Conservation (phyloP, 2,888 invertebrate species). For the Elmis aenea region DNA sequence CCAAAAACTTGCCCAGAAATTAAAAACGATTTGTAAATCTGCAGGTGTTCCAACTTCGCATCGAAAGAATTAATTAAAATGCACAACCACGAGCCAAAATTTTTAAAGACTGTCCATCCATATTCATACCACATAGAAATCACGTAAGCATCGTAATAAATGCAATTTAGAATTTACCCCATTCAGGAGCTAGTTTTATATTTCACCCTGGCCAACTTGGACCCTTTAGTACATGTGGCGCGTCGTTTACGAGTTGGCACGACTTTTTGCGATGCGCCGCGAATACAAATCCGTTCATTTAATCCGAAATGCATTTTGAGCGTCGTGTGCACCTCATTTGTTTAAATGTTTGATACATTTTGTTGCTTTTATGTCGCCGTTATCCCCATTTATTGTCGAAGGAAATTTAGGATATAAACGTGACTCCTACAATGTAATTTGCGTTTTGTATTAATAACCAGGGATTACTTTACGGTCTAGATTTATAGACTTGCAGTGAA, state of each 20-base stretch:
- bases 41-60: no score
- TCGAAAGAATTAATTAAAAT: no score
- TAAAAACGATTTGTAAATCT: no score
- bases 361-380: constrained; percentile 18
- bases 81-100: constrained; percentile 28
- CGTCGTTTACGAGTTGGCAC: constrained; percentile 25
- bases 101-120: constrained; percentile 32
- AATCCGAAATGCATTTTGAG: constrained; percentile 27
- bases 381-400: constrained; percentile 10
- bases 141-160: constrained; percentile 36
- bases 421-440: no score
- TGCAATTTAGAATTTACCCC: constrained; percentile 33
- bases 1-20: no score
- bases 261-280: constrained; percentile 24
- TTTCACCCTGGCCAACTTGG: constrained; percentile 20
- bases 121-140: constrained; percentile 29
- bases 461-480: no score
- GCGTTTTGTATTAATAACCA: no score
- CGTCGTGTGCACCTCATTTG: constrained; percentile 21
- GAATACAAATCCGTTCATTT: constrained; percentile 30
- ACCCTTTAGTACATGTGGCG: constrained; percentile 25
- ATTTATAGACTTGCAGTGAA: no score
- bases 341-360: constrained; percentile 19
- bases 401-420: constrained; percentile 16
- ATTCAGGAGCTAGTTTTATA: constrained; percentile 26